A percentile compares a stretch with the other conserved stretches of the same genome.
phyloP scores from a whole-genome alignment of 2,888 invertebrate genomes.

The Ditula angustiorana region DNA sequence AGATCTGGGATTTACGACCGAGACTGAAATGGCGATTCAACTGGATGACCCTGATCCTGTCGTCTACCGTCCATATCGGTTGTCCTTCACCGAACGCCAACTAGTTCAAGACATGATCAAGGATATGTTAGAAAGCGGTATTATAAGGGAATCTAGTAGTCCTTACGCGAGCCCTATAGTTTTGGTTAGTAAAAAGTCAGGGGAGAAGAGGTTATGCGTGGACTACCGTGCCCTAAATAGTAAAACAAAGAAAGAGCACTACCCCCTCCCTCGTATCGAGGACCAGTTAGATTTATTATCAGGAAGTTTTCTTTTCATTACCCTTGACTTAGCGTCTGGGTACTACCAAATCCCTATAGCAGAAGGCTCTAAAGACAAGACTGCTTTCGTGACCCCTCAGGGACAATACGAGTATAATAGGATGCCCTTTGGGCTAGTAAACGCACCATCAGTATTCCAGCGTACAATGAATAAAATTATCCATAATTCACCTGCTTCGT shows the following conservation, averaged over 20 bases:
- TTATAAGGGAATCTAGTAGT: constrained; percentile 26
- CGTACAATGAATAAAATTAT: constrained; percentile 14
- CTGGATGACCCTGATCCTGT: not conserved
- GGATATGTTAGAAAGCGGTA: constrained; percentile 14
- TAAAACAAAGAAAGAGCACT: constrained; percentile 35
- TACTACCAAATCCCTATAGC: constrained; percentile 51
- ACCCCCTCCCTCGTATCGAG: constrained; percentile 47
- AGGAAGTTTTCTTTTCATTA: constrained; percentile 45
- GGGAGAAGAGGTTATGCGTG: constrained; percentile 37
- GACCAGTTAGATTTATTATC: constrained; percentile 49
- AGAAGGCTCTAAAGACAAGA: constrained; percentile 47
- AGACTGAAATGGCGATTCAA: constrained; percentile 12
- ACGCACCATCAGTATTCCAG: constrained; percentile 40
- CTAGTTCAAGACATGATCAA: constrained; percentile 3
- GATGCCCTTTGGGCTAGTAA: constrained; percentile 30
- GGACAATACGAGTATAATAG: constrained; percentile 50
- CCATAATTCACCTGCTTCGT: not conserved
- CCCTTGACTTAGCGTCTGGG: constrained; percentile 47
- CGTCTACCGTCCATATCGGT: constrained; percentile 6
- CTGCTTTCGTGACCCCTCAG: constrained; percentile 52
- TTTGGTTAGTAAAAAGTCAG: constrained; percentile 40
- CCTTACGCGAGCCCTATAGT: constrained; percentile 43
- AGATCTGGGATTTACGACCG: constrained; percentile 17
- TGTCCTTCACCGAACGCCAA: not conserved
- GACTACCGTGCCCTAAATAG: constrained; percentile 41